These are phyloP conservation scores for Sceloporus tristichus DNA, from an alignment of 2,113 vertebrate genomes.

Conservation along the genomic window DNA sequence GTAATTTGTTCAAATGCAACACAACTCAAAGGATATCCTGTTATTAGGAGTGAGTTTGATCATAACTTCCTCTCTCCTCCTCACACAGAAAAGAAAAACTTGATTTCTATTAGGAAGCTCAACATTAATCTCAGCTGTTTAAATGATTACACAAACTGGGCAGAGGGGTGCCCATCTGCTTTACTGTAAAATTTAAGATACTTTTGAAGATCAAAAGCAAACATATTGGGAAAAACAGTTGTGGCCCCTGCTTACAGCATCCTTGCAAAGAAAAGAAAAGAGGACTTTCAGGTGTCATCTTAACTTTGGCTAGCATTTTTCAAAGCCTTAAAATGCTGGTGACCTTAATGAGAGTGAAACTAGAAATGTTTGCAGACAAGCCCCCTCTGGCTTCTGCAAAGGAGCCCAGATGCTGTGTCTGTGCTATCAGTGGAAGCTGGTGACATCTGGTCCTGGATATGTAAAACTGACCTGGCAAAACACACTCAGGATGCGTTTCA, in stretches of 20 bases:
- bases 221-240: conserved; percentile 16
- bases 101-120: background rate
- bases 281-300: background rate
- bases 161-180: background rate
- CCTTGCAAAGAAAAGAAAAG: background rate
- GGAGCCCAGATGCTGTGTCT: background rate
- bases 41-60: conserved; percentile 26
- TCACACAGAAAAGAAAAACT: conserved; percentile 18
- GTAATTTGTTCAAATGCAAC: conserved; percentile 34
- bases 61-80: background rate
- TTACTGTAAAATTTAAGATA: conserved; percentile 10
- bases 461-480: conserved; percentile 24
- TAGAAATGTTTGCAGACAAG: conserved; percentile 22
- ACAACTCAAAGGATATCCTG: background rate
- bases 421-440: conserved; percentile 17
- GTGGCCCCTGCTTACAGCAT: background rate
- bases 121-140: conserved; percentile 7
- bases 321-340: conserved; percentile 14
- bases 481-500: conserved; percentile 39
- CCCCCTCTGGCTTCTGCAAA: background rate
- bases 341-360: conserved; percentile 21
- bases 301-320: conserved; percentile 5
- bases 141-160: background rate
- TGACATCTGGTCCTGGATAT: conserved; percentile 41
- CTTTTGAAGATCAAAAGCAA: conserved; percentile 32